Evolutionary conservation across 2,888 invertebrate species (phyloP), one percentile per base, ranked within the genome.

Genomic region (Punctoribates punctum): DNA sequence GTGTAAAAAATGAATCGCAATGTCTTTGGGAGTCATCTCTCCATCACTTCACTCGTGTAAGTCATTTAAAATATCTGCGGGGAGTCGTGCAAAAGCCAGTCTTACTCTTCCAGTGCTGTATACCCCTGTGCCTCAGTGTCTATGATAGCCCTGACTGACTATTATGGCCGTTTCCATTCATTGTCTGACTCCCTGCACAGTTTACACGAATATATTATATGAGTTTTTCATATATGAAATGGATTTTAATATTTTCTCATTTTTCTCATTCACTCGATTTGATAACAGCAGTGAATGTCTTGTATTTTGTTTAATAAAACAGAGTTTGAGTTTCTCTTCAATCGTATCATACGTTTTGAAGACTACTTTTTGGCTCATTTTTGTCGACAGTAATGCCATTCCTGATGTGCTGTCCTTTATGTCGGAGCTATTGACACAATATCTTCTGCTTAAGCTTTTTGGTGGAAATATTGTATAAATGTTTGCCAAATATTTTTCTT

Each of bases 61-160:
- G 70, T 70, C 70, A 70, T 70, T 70, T 70, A 70, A 70, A 70
- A 70, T 70, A 70, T 70, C 70, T 42, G 46, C 20, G 23, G 70
- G 70, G 70, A 70, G 70, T 70, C 70, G 13, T 62, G 15, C 20
- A 2, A 70, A 46, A 70, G 34, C 34, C 65, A 65, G 65, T 65
- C 34, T 38, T 20, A 34, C 17, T 38, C n/a, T 34, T 38, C 20
- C 29, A 17, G 25, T 54, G 54, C 20, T 54, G 5, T 54, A 34
- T 8, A 9, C 51, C 54, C 42, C 42, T 42, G 42, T 42, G 42
- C 42, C n/a, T n/a, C 8, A 34, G 34, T 42, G 34, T 34, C 34
- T 34, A 34, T 34, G 42, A 42, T 42, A 42, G 42, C 42, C 8
- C 8, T 8, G 42, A 42, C 8, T 8, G 42, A 42, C 42, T 42